A percentile compares a stretch with the other conserved stretches of the same genome.
Conservation (phyloP, 2,888 invertebrate genomes). For the Nomada fabriciana region DNA sequence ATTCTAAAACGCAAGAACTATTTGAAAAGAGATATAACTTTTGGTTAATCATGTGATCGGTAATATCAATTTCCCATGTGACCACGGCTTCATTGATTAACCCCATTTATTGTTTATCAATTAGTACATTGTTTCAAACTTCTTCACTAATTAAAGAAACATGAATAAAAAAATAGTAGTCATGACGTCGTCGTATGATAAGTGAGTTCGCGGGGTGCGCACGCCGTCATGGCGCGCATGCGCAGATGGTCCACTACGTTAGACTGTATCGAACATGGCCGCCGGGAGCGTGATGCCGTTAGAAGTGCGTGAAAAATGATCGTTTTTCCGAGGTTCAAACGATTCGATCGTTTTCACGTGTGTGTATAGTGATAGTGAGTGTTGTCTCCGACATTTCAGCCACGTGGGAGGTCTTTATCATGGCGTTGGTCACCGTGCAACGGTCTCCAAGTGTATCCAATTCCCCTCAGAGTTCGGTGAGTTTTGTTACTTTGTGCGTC, state of each 20-base stretch:
- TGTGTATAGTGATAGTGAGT: slow-evolving; percentile 75
- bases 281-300: slow-evolving; percentile 81
- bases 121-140: too few relatives aligned
- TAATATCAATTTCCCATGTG: too few relatives aligned
- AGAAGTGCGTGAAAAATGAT: slow-evolving; percentile 82
- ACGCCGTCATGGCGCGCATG: slow-evolving; percentile 36
- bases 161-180: slow-evolving; percentile 12
- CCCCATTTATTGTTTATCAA: too few relatives aligned
- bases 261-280: slow-evolving; percentile 84
- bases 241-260: slow-evolving; percentile 49
- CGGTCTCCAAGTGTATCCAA: slow-evolving; percentile 90
- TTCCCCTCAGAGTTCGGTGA: slow-evolving; percentile 87
- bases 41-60: too few relatives aligned
- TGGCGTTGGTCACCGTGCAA: slow-evolving; percentile 91
- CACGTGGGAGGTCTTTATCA: slow-evolving; percentile 79
- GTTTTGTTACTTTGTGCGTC: slow-evolving; percentile 75
- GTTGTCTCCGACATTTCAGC: slow-evolving; percentile 80
- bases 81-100: too few relatives aligned
- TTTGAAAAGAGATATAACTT: too few relatives aligned
- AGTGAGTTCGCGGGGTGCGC: slow-evolving; percentile 44
- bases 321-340: slow-evolving; percentile 77
- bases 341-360: slow-evolving; percentile 76
- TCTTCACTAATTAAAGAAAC: too few relatives aligned
- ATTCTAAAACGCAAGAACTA: too few relatives aligned
- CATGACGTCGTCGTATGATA: slow-evolving; percentile 51